These are phyloP conservation scores for Coelogynopora nodosa DNA, from an alignment of 2,888 invertebrate species.

Conservation along the genomic window DNA sequence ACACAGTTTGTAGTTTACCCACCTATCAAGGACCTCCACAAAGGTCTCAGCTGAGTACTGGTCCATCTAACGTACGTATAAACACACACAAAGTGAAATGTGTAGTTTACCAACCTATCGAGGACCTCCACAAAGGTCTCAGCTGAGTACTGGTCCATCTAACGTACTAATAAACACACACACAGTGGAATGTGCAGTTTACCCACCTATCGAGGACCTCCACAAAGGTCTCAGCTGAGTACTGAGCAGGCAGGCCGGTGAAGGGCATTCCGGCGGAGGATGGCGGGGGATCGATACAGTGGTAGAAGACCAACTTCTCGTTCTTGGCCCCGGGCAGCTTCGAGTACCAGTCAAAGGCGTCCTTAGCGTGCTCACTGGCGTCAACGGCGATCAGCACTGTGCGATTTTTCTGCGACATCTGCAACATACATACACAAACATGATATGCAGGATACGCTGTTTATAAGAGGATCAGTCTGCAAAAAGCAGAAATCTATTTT, in stretches of 20 bases:
- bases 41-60: conserved; percentile 6
- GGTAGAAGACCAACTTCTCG: background rate
- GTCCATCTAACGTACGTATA: too few relatives aligned
- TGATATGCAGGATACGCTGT: too few relatives aligned
- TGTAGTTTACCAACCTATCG: too few relatives aligned
- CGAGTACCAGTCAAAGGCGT: conserved; percentile 14
- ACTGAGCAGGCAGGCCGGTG: background rate
- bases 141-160: conserved; percentile 4
- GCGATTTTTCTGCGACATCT: background rate
- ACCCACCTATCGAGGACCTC: background rate
- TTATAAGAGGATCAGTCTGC: too few relatives aligned
- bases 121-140: background rate
- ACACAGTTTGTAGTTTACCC: too few relatives aligned
- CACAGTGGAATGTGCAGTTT: too few relatives aligned
- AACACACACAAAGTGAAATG: too few relatives aligned
- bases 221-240: background rate
- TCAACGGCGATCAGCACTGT: background rate
- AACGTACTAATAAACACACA: too few relatives aligned
- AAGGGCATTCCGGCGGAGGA: conserved; percentile 14
- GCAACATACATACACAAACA: too few relatives aligned
- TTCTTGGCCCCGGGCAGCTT: background rate
- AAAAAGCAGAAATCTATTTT: too few relatives aligned
- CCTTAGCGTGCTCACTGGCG: conserved; percentile 1
- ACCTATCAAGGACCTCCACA: background rate
- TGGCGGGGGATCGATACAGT: conserved; percentile 7